Evolutionary conservation across 2,113 vertebrate genomes (phyloP), one percentile per base, ranked within the genome.

Genomic region (Corythoichthys intestinalis): DNA sequence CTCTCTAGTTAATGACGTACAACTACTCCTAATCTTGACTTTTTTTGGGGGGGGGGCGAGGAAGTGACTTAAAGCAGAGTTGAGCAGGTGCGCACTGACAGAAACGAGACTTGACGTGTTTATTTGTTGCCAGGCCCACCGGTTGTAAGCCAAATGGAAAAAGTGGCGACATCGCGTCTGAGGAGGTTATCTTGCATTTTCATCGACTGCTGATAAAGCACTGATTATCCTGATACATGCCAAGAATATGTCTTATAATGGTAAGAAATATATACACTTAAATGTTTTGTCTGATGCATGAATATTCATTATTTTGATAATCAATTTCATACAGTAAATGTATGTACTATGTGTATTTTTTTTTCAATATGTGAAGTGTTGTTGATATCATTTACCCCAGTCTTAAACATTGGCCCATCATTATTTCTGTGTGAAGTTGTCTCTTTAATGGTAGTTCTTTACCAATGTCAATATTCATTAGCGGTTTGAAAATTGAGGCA

Each of bases 151-250:
- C 34, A 58, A 58, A 37, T 37, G 56, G 56, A 15, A 58, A 58
- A 37, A 12, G 56, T 3, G 34, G 56, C 13, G 35, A 58, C 56
- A 37, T 34, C 7, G 2, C 56, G 20, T 34, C 9, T 58, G 34
- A 58, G 56, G 12, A 58, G 56, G 13, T 58, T 58, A 58, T 58
- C 56, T 37, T 2, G 34, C 34, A 7, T 58, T 58, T 37, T 58
- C 34, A 34, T 56, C 53, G 28, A 56, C 53, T 56, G 53, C 53
- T 56, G 53, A 56, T 35, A 56, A 58, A 58, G 56, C 56, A 37
- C 12, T 37, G 56, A 14, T 58, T 13, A 58, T 6, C 12, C 56
- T 13, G 20, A 34, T 56, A 8, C 53, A 13, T 11, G 10, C 53
- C 53, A 4, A 34, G 11, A 56, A 34, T 12, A 56, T 10, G 4